Percentiles rank a stretch among this genome's conserved stretches.
These are phyloP conservation scores for Matsumurasca onukii DNA, from an alignment of 1,140 invertebrate genomes.

Conservation along the genomic window DNA sequence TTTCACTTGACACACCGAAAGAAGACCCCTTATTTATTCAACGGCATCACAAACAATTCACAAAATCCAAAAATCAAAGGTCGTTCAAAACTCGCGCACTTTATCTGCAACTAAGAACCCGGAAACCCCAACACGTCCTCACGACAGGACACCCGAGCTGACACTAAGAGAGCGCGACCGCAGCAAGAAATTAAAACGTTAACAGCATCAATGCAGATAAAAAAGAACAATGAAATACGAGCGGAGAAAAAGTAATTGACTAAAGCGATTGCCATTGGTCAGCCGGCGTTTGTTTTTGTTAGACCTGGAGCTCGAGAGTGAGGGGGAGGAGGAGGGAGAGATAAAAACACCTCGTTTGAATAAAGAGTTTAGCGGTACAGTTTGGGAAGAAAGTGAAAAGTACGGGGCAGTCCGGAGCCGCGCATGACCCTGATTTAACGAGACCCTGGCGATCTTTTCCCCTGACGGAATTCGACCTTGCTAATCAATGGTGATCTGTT, in stretches of 20 bases:
- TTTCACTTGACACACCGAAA: background rate
- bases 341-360: slow-evolving; percentile 4
- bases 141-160: background rate
- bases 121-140: background rate
- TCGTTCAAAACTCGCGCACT: no score
- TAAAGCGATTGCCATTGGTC: slow-evolving; percentile 30
- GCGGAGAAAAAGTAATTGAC: slow-evolving; percentile 31
- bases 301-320: slow-evolving; percentile 27
- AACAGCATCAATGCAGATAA: slow-evolving; percentile 29
- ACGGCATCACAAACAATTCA: no score
- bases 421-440: no score
- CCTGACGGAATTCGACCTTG: no score
- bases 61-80: no score
- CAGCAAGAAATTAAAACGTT: slow-evolving; percentile 29
- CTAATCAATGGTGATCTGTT: no score
- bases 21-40: no score
- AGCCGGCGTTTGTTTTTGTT: slow-evolving; percentile 27
- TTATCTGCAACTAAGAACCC: background rate
- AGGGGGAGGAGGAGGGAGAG: slow-evolving; percentile 25
- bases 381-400: slow-evolving; percentile 12
- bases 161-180: background rate
- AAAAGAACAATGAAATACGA: slow-evolving; percentile 28
- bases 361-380: slow-evolving; percentile 23
- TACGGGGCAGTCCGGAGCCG: no score
- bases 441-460: no score